Base-by-base conservation (phyloP, 2,888 invertebrate genomes). In the Netelia fuscicornis region DNA sequence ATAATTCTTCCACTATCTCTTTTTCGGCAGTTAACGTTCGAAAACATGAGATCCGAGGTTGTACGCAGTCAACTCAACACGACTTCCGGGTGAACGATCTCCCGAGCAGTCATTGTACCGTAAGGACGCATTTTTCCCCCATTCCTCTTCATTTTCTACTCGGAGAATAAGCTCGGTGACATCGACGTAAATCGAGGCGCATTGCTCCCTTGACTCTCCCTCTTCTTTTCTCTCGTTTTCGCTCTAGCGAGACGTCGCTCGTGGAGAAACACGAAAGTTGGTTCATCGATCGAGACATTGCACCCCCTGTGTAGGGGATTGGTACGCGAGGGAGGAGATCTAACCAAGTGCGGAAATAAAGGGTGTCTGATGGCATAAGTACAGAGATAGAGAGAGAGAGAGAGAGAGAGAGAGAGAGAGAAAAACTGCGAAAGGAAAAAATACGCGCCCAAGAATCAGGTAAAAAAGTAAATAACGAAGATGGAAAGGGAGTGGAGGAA, bases 271-370 rank as follows among this genome's bases (percentile, higher is more conserved):
- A 72, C 60, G 77, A 82, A 82, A 67, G 76, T 48, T 72, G 75
- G 72, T 72, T 78, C 48, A 78, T 82, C 77, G 82, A 82, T 78
- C 65, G 82, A 72, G 72, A 79, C 9, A 56, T 58, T 54, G 17
- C 25, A 30, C 70, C 52, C 3, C 10, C 9, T 17, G 13, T 23
- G 11, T 30, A 20, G 37, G 13, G 13, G 54, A 5, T 23, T 20
- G 30, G 52, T 52, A 54, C 30, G 65, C 60, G 8, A n/a, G 58
- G 54, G 71, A 67, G 23, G 20, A 37, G 54, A 77, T 25, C 72
- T 77, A 64, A 82, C 60, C 67, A 71, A 77, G 77, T 77, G 72
- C 65, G 48, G 65, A 77, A 72, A 75, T 62, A 70, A 48, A 52
- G 70, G 64, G 62, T 70, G 54, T 37, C 37, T 52, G 54, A 44